A percentile compares a stretch with the other conserved stretches of the same genome.
Conservation (phyloP, 2,797 vertebrate genomes). For the Pangasius sanitwongsei region DNA sequence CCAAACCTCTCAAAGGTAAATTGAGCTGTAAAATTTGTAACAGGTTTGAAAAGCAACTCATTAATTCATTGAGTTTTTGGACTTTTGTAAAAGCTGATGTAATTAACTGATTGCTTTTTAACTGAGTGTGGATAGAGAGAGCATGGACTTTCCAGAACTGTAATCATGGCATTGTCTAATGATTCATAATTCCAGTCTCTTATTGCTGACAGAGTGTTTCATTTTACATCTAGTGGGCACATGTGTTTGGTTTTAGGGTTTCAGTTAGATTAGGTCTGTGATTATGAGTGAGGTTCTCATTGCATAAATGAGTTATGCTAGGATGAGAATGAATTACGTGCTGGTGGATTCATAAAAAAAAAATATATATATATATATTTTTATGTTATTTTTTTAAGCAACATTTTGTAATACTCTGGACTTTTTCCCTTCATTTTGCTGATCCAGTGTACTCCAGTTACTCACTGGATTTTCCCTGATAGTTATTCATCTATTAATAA, state of each 20-base stretch:
- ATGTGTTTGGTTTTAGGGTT: neutral
- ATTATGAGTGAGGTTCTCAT: neutral
- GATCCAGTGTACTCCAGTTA: neutral
- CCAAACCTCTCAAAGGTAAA: neutral
- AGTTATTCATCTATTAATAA: neutral
- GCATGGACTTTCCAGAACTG: slow-evolving; percentile 9
- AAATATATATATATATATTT: neutral
- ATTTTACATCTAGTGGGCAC: neutral
- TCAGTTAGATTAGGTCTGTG: neutral
- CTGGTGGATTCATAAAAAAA: neutral
- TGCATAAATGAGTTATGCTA: neutral
- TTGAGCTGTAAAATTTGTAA: neutral
- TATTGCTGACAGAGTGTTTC: neutral
- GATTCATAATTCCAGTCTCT: slow-evolving; percentile 20
- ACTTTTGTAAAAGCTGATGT: slow-evolving; percentile 17
- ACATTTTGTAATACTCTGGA: neutral
- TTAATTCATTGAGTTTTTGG: slow-evolving; percentile 29
- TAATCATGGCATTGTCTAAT: slow-evolving; percentile 24
- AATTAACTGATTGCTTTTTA: slow-evolving; percentile 34
- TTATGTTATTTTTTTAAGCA: neutral
- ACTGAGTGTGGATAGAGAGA: slow-evolving; percentile 4
- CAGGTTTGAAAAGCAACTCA: neutral
- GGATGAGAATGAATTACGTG: neutral
- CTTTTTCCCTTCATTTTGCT: neutral
- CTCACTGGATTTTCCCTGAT: neutral